Conservation (phyloP, 2,888 invertebrate species). For the Platycheirus rosarum region DNA sequence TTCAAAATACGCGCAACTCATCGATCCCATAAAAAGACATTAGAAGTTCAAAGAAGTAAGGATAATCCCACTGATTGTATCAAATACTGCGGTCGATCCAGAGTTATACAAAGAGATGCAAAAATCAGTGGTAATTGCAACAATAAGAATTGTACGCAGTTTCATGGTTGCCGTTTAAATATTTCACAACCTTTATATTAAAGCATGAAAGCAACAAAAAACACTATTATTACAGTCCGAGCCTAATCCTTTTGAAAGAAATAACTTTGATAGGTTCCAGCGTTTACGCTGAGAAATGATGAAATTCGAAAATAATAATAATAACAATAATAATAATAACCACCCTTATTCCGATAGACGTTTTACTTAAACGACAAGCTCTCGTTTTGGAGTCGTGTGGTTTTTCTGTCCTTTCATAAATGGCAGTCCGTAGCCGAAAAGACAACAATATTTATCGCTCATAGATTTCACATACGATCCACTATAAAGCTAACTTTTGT, state of each 20-base stretch:
- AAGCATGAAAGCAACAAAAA: neutral
- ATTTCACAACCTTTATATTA: neutral
- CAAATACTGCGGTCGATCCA: neutral
- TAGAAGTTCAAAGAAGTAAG: conserved; percentile 3
- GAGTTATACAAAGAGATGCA: conserved; percentile 1
- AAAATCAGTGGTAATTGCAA: conserved; percentile 2
- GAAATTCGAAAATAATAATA: neutral
- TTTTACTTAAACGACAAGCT: too few species aligned
- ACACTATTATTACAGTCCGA: neutral
- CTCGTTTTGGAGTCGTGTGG: too few species aligned
- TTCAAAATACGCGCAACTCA: neutral
- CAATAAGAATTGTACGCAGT: neutral
- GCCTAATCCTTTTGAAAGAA: conserved; percentile 1
- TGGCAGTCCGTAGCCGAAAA: too few species aligned
- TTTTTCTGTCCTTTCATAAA: too few species aligned
- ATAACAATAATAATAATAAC: too few species aligned
- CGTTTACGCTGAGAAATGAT: neutral
- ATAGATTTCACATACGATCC: too few species aligned
- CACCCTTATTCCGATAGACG: too few species aligned
- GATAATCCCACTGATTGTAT: neutral
- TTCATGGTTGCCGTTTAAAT: neutral
- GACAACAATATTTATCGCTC: too few species aligned
- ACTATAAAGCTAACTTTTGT: too few species aligned
- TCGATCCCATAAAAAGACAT: neutral
- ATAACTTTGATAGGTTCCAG: neutral